A percentile compares a stretch with the other conserved stretches of the same genome.
Conservation (phyloP, 1,140 invertebrate genomes). For the Drosophila simulans region DNA sequence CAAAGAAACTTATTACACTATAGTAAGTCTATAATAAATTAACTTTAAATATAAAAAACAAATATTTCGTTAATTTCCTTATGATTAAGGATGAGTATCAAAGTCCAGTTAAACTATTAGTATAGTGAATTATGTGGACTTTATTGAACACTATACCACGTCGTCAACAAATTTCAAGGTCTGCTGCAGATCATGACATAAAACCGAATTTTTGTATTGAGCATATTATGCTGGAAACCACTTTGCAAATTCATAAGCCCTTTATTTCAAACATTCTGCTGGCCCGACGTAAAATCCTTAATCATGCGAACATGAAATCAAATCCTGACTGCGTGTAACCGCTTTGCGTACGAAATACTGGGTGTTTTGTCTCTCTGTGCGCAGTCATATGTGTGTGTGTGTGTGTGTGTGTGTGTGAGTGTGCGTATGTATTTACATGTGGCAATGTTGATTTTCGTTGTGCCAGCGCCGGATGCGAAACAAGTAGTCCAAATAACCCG, state of each 20-base stretch:
- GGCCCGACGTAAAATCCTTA: slow-evolving; percentile 36
- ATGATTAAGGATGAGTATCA: neutral
- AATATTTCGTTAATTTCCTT: too few species aligned
- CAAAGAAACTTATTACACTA: too few species aligned
- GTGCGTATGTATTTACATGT: slow-evolving; percentile 17
- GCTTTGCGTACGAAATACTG: slow-evolving; percentile 28
- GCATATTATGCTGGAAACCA: slow-evolving; percentile 34
- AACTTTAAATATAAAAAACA: too few species aligned
- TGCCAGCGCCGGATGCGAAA: slow-evolving; percentile 76
- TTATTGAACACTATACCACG: neutral
- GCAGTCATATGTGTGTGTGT: slow-evolving; percentile 8
- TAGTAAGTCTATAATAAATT: too few species aligned
- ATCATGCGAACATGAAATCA: slow-evolving; percentile 45
- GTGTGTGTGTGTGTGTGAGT: neutral
- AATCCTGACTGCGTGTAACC: slow-evolving; percentile 46
- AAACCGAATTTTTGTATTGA: slow-evolving; percentile 22
- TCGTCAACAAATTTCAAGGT: neutral
- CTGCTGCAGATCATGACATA: slow-evolving; percentile 8
- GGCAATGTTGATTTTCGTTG: slow-evolving; percentile 74
- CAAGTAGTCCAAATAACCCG: slow-evolving; percentile 82
- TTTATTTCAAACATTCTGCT: slow-evolving; percentile 30
- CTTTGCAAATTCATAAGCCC: slow-evolving; percentile 35
- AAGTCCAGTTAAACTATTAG: too few species aligned
- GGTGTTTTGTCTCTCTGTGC: slow-evolving; percentile 45
- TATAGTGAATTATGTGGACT: neutral